phyloP scores from a whole-genome alignment of 1,140 invertebrate genomes.

The Drosophila quadrilineata region DNA sequence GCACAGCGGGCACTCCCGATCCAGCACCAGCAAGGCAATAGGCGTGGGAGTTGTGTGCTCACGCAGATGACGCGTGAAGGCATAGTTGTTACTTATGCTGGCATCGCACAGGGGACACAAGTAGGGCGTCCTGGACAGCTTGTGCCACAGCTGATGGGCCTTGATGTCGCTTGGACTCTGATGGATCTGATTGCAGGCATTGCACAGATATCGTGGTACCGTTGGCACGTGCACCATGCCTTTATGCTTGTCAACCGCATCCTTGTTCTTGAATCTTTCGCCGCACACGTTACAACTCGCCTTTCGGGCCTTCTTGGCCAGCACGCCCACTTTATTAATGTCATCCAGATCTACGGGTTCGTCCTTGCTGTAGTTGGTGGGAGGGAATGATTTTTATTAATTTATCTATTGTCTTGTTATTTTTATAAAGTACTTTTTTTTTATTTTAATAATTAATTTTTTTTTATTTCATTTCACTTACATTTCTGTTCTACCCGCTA shows the following conservation, averaged over 20 bases:
- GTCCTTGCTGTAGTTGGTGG: conserved; percentile 46
- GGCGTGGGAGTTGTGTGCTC: conserved; percentile 54
- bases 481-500: conserved; percentile 42
- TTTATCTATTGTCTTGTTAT: too few species aligned
- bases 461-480: conserved; percentile 7
- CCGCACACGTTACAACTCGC: conserved; percentile 59
- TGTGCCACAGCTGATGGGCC: conserved; percentile 77
- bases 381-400: too few species aligned
- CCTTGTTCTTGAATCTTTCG: conserved; percentile 60
- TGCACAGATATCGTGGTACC: conserved; percentile 62
- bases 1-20: conserved; percentile 70
- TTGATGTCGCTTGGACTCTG: conserved; percentile 64
- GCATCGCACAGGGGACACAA: conserved; percentile 60
- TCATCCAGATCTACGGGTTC: conserved; percentile 36
- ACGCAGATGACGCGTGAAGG: conserved; percentile 59
- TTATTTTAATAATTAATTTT: background rate
- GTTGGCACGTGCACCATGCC: conserved; percentile 46
- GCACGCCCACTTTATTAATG: background rate
- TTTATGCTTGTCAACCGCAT: conserved; percentile 57
- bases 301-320: conserved; percentile 39
- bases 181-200: conserved; percentile 68
- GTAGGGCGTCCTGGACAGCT: conserved; percentile 74
- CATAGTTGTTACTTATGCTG: conserved; percentile 53
- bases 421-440: too few species aligned
- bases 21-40: conserved; percentile 50